Conservation (phyloP, 1,140 invertebrate species). For the Pogonognathellus flavescens region DNA sequence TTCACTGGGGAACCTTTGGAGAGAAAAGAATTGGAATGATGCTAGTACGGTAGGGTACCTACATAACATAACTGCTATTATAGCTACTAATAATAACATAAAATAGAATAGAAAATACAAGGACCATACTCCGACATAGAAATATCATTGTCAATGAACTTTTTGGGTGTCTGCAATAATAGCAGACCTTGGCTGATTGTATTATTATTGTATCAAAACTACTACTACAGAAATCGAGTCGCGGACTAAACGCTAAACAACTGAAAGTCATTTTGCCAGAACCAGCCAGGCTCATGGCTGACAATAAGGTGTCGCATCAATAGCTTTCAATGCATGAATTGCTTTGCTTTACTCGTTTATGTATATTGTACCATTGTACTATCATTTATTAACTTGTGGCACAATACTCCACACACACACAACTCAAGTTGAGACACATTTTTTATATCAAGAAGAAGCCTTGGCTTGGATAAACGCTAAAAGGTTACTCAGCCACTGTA, state of each 20-base stretch:
- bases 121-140: neutral
- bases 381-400: conserved; percentile 30
- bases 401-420: neutral
- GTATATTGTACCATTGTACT: neutral
- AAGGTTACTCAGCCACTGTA: neutral
- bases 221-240: neutral
- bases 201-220: conserved; percentile 1
- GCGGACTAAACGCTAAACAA: neutral
- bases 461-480: neutral
- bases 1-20: no score
- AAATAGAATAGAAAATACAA: conserved; percentile 26
- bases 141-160: conserved; percentile 45
- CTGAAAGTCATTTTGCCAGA: conserved; percentile 23
- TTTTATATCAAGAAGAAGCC: neutral
- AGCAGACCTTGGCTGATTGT: conserved; percentile 21
- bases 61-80: neutral
- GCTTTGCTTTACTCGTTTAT: neutral
- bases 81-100: neutral
- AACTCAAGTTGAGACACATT: neutral
- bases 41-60: neutral
- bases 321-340: conserved; percentile 37
- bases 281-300: conserved; percentile 32
- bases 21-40: no score
- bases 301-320: conserved; percentile 28
- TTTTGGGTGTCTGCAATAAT: conserved; percentile 38